Base-by-base conservation (phyloP, 1,140 invertebrate genomes). In the Mylabris phalerata region DNA sequence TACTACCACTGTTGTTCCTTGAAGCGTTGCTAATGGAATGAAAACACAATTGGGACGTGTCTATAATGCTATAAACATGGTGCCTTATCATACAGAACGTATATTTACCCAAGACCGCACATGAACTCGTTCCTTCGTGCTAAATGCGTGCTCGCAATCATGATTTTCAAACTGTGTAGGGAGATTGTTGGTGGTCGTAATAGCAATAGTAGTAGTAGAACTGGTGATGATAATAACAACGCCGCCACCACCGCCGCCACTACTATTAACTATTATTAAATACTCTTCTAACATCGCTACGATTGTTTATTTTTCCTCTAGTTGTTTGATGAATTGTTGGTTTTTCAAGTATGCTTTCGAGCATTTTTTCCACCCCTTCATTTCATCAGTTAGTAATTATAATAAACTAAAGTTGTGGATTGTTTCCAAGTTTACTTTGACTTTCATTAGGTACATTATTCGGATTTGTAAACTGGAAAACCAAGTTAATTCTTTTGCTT, bases 21-120 rank as follows among this genome's bases (percentile, higher is more conserved):
- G 43, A 59, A 52, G 50, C 49, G 57, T 59, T 52, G 42, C 47
- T 63, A 60, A 63, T 63, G 58, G 58, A 63, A 63, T 60, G 58
- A 63, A 63, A 63, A 63, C 61, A 63, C 57, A 63, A 63, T 63
- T 51, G 55, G 47, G 48, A 60, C 61, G 58, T 63, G 61, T 63
- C 55, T 63, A 60, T 60, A 63, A 59, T 50, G 58, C 57, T 55
- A 54, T 63, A 55, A 63, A 63, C 58, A 60, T 48, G 40, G 52
- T 55, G 57, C 50, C 49, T 59, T 59, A 59, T 59, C 57, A 59
- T 59, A 59, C 49, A 56, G 44, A 48, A 55, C 58, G 48, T 55
- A 45, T 60, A 60, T 60, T 60, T 60, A 60, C 58, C 51, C 48
- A 54, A 57, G 56, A 54, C 50, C 55, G 51, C 50, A 62, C 50